Evolutionary conservation across 1,140 invertebrate genomes (phyloP).

Genomic region (Drosophila persimilis): DNA sequence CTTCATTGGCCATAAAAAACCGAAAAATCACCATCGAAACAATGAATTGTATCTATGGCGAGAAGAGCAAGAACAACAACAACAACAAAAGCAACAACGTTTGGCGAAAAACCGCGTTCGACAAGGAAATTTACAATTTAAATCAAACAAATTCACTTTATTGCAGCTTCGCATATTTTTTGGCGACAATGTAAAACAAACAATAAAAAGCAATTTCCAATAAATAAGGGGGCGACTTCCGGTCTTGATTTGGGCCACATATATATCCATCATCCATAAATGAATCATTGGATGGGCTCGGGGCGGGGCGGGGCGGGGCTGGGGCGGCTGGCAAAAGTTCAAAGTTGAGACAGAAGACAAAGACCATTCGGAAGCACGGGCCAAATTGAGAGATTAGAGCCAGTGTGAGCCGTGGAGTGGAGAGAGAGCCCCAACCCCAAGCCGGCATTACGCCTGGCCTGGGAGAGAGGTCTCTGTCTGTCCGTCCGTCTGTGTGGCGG

Average conservation of each 20-base stretch:
- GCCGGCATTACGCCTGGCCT: not conserved
- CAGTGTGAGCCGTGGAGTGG: not conserved
- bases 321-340: conserved; percentile 23
- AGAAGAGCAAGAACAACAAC: conserved; percentile 33
- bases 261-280: conserved; percentile 13
- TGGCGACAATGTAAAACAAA: conserved; percentile 76
- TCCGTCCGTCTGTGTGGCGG: conserved; percentile 13
- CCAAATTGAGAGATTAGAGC: conserved; percentile 46
- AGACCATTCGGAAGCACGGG: conserved; percentile 1
- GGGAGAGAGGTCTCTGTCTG: conserved; percentile 11
- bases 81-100: conserved; percentile 21
- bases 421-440: conserved; percentile 8
- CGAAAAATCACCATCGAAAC: conserved; percentile 66
- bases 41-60: conserved; percentile 72
- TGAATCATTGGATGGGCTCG: conserved; percentile 15
- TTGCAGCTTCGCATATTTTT: conserved; percentile 71
- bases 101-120: conserved; percentile 6
- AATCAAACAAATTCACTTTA: conserved; percentile 68
- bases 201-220: conserved; percentile 61
- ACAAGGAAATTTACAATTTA: conserved; percentile 70
- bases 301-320: no score
- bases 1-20: conserved; percentile 79
- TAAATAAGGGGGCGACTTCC: conserved; percentile 74
- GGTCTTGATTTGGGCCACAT: conserved; percentile 52
- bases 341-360: conserved; percentile 24